Conservation (phyloP, 2,888 invertebrate species). For the Scaptomyza flava region DNA sequence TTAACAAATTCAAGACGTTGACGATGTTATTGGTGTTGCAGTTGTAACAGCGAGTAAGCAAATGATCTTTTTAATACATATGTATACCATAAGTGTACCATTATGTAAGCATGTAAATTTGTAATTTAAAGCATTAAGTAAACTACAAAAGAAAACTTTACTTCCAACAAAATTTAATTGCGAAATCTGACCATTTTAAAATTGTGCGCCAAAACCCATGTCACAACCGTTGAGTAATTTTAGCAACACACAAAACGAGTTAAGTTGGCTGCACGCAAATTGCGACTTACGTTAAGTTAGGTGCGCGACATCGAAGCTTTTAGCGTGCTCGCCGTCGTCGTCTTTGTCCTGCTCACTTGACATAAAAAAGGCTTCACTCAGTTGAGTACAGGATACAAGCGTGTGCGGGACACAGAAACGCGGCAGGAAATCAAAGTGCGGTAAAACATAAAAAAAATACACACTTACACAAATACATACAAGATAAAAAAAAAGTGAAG, state of each 20-base stretch:
- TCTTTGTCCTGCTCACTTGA: conserved; percentile 62
- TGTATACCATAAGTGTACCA: conserved; percentile 49
- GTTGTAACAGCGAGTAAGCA: conserved; percentile 33
- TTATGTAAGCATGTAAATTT: conserved; percentile 62
- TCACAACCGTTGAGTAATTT: conserved; percentile 34
- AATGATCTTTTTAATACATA: conserved; percentile 32
- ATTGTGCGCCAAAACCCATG: not conserved
- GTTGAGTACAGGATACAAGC: conserved; percentile 84
- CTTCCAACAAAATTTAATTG: not conserved
- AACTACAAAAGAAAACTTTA: not conserved
- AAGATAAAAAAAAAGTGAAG: conserved; percentile 31
- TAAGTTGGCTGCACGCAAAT: conserved; percentile 46
- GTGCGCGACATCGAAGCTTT: conserved; percentile 48
- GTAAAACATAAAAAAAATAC: conserved; percentile 39
- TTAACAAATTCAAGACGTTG: conserved; percentile 26
- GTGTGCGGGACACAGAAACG: conserved; percentile 73
- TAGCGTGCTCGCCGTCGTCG: conserved; percentile 22
- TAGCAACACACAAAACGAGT: not conserved
- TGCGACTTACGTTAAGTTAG: conserved; percentile 45
- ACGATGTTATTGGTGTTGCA: conserved; percentile 35
- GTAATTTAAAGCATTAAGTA: conserved; percentile 61
- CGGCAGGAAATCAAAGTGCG: conserved; percentile 43
- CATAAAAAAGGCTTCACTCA: conserved; percentile 65
- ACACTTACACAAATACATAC: conserved; percentile 37
- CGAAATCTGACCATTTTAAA: not conserved